A percentile compares a stretch with the other conserved stretches of the same genome.
phyloP scores from a whole-genome alignment of 2,113 vertebrate species.

The Cyanistes caeruleus region DNA sequence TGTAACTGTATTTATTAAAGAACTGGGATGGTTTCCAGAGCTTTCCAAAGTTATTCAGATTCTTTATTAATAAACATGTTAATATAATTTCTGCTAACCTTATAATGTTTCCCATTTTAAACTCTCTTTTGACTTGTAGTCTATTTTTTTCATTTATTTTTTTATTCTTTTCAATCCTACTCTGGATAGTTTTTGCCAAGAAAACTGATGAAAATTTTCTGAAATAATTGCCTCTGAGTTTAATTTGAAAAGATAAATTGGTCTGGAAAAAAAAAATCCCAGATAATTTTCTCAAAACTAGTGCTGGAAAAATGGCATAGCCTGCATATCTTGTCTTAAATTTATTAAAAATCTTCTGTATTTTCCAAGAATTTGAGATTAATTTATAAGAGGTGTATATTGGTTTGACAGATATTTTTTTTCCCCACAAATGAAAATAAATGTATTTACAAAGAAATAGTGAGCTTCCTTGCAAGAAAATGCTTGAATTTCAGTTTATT shows the following conservation, averaged over 20 bases:
- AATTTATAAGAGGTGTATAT: not conserved
- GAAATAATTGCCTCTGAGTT: not conserved
- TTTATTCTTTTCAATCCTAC: not conserved
- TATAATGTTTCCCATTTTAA: not conserved
- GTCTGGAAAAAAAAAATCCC: fast-evolving
- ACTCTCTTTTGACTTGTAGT: not conserved
- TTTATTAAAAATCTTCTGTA: not conserved
- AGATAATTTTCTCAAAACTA: not conserved
- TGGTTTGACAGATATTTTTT: not conserved
- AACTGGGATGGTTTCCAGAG: not conserved
- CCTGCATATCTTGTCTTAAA: not conserved
- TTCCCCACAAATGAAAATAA: not conserved
- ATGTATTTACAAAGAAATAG: not conserved
- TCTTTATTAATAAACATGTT: not conserved
- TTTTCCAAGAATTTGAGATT: not conserved
- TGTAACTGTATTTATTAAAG: not conserved
- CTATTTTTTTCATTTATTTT: not conserved
- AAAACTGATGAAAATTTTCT: not conserved
- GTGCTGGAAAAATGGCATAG: not conserved
- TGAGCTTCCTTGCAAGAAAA: not conserved
- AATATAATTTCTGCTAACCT: not conserved
- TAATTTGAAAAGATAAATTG: not conserved
- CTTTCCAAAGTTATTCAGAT: not conserved
- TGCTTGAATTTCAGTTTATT: not conserved
- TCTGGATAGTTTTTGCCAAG: not conserved